Percentiles rank a stretch among this genome's conserved stretches.
Evolutionary conservation across 2,797 vertebrate species (phyloP).

Genomic region (Malacoraja senta): DNA sequence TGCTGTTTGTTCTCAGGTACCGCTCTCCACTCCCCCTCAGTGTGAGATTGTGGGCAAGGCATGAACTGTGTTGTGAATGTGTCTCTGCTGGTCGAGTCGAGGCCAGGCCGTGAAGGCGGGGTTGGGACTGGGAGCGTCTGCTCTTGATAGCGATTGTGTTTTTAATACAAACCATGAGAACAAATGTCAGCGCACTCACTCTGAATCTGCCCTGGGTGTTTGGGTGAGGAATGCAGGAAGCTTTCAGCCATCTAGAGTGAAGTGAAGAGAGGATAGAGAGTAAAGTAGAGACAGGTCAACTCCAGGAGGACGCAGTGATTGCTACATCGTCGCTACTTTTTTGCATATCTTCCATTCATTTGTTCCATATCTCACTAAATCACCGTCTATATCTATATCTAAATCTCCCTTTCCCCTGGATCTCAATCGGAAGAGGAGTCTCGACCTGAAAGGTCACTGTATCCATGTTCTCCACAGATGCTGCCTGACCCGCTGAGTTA

Average conservation of each 20-base stretch:
- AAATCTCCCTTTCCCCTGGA: no score
- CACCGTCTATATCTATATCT: no score
- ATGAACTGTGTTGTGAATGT: constrained; percentile 10
- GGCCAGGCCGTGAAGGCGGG: background rate
- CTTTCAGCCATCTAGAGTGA: background rate
- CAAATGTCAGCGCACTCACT: background rate
- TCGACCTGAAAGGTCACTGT: no score
- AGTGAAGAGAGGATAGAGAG: background rate
- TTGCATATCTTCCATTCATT: no score
- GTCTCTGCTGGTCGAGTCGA: background rate
- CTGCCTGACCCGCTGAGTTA: no score
- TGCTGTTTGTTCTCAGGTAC: constrained; percentile 39
- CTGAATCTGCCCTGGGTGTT: background rate
- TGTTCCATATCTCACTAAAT: no score
- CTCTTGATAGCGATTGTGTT: background rate
- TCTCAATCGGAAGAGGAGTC: no score
- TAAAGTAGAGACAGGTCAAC: background rate
- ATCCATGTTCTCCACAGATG: no score
- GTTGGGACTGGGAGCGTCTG: background rate
- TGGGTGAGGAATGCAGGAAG: background rate
- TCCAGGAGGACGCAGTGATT: no score
- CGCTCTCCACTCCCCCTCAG: constrained; percentile 33
- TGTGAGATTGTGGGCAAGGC: background rate
- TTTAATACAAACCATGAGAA: background rate
- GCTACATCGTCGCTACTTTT: no score